Conservation (phyloP, 2,797 vertebrate species). For the Poecilia velifera region DNA sequence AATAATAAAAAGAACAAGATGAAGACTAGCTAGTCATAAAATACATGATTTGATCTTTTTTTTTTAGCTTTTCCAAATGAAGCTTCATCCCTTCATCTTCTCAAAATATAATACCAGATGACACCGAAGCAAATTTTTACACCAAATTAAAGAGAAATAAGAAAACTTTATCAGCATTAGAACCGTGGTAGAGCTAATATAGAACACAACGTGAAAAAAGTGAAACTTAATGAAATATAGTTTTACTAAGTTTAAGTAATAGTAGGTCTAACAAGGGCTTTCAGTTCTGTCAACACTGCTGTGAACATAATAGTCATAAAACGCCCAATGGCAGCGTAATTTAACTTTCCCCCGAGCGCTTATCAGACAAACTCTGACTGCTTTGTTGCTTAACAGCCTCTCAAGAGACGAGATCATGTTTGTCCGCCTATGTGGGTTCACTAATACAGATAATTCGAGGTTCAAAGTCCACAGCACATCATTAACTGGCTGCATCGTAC, state of each 20-base stretch:
- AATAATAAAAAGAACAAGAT: neutral
- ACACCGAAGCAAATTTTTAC: neutral
- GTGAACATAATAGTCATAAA: neutral
- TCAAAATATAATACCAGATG: neutral
- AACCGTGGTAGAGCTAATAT: neutral
- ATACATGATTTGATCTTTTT: neutral
- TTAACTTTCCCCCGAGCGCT: neutral
- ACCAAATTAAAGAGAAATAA: neutral
- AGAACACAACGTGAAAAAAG: neutral
- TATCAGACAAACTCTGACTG: slow-evolving; percentile 10
- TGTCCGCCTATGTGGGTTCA: neutral
- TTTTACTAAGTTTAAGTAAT: neutral
- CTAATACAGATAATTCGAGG: neutral
- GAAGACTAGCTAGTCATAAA: neutral
- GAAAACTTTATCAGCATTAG: neutral
- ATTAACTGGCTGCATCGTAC: slow-evolving; percentile 2
- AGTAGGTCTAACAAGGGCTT: neutral
- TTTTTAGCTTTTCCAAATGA: neutral
- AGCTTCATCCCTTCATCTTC: neutral
- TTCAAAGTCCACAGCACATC: slow-evolving; percentile 33
- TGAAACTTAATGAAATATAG: neutral
- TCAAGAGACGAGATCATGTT: neutral
- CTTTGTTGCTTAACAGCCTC: slow-evolving; percentile 38
- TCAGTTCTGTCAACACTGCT: neutral
- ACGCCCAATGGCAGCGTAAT: neutral